Conservation (phyloP, 64 coral and sea anemone species). For the Pachyseris speciosa region DNA sequence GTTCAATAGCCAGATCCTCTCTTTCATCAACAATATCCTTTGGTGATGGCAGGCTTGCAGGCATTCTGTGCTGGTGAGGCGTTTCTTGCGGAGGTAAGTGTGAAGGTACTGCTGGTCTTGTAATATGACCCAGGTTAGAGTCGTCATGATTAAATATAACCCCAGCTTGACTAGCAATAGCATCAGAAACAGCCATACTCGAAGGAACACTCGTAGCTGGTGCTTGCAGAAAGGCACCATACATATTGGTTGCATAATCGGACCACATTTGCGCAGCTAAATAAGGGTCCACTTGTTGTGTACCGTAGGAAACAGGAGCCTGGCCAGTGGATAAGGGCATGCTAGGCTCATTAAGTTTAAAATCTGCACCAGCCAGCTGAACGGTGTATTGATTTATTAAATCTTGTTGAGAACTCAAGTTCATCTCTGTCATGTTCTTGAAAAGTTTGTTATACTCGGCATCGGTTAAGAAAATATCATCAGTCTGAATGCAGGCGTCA, state of each 20-base stretch:
- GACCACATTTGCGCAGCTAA: slow-evolving; percentile 14
- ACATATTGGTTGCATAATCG: neutral
- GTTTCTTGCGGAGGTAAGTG: neutral
- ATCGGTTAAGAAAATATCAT: neutral
- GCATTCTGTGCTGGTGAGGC: neutral
- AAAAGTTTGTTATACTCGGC: slow-evolving; percentile 21
- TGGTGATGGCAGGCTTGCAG: neutral
- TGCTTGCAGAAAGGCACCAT: slow-evolving; percentile 7
- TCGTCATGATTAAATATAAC: slow-evolving; percentile 29
- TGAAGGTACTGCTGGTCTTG: neutral
- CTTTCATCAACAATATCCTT: slow-evolving; percentile 86
- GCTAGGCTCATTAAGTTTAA: neutral
- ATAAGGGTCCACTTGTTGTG: slow-evolving; percentile 38
- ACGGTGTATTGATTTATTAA: slow-evolving; percentile 12
- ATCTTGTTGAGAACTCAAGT: neutral
- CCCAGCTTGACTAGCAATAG: neutral
- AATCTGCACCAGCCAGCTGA: neutral
- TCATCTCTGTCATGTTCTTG: neutral
- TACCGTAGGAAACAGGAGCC: neutral
- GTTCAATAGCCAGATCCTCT: slow-evolving; percentile 83
- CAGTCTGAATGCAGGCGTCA: slow-evolving; percentile 15
- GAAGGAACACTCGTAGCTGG: neutral
- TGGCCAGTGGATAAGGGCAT: neutral
- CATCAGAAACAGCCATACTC: slow-evolving; percentile 9
- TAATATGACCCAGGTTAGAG: neutral